phyloP scores from a whole-genome alignment of 2,888 invertebrate species.

The Elysia crispata region DNA sequence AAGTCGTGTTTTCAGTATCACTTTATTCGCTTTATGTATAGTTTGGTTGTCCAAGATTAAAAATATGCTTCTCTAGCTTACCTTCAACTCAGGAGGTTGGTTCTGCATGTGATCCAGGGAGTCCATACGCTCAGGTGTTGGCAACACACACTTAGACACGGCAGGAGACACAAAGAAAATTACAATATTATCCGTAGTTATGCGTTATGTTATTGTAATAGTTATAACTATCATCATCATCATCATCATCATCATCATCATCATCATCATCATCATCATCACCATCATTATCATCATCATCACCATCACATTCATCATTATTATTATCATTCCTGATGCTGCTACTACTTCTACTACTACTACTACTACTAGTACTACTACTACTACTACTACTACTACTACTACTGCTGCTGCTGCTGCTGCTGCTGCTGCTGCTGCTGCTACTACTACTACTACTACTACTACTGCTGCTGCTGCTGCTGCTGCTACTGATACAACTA shows the following conservation, averaged over 20 bases:
- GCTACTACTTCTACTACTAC: not conserved
- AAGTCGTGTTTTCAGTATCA: no score
- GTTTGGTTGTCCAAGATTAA: not conserved
- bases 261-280: not conserved
- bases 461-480: no score
- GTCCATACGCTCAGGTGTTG: slow-evolving; percentile 38
- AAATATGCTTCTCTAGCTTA: not conserved
- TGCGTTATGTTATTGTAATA: no score
- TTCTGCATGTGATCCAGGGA: slow-evolving; percentile 40
- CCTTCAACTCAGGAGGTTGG: slow-evolving; percentile 35
- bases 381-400: not conserved
- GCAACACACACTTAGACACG: slow-evolving; percentile 35
- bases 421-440: not conserved
- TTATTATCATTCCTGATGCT: slow-evolving; percentile 6
- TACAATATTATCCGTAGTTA: no score
- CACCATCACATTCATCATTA: no score
- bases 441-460: not conserved
- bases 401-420: not conserved
- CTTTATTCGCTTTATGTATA: no score
- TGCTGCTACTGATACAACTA: no score
- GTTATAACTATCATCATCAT: no score
- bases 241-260: no score
- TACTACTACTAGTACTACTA: not conserved
- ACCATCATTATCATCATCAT: no score
- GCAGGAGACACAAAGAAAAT: no score